Evolutionary conservation across 2,888 invertebrate genomes (phyloP), one percentile per base, ranked within the genome.

Genomic region (Ichneumoninae sp.): DNA sequence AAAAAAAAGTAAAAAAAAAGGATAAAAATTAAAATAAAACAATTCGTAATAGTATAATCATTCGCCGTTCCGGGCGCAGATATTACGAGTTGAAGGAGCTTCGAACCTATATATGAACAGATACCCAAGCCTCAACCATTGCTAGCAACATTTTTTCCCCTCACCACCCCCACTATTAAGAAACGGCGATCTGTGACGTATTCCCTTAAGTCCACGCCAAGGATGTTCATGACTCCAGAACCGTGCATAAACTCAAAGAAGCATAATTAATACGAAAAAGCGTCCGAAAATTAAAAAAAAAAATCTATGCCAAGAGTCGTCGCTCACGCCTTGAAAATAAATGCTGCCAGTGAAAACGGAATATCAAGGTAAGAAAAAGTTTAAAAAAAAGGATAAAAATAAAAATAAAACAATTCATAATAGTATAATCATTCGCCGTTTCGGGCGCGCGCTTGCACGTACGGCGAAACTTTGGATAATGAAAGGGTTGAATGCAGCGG

Each of bases 391-490:
- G 47, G 68, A 60, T 75, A 36, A 68, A 44, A 40, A 22, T 65
- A 68, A 82, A 44, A 77, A 30, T 65, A 69, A 54, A 69, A 54
- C n/a, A 74, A 75, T 30, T 65, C 82, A 69, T 70, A 79, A 78
- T 69, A 71, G 78, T 84, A 60, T 60, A 79, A 86, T 82, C 70
- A 80, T 72, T 75, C 74, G 82, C 60, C 80, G 82, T 82, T 74
- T 72, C 70, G 65, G 77, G 80, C 75, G 69, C 86, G 85, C 83
- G 83, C 83, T 87, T 86, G 86, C 87, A 88, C 88, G 88, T 87
- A 88, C 88, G 82, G 86, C 87, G 88, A 88, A 88, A 89, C 87
- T 85, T 88, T 87, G 79, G 83, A 85, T 88, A 87, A 88, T 87
- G 81, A 88, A 87, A 83, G 89, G 88, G 88, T 85, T 79, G 86